These are phyloP conservation scores for Dasyurus viverrinus DNA, from an alignment of 2,113 vertebrate genomes.

Conservation along the genomic window DNA sequence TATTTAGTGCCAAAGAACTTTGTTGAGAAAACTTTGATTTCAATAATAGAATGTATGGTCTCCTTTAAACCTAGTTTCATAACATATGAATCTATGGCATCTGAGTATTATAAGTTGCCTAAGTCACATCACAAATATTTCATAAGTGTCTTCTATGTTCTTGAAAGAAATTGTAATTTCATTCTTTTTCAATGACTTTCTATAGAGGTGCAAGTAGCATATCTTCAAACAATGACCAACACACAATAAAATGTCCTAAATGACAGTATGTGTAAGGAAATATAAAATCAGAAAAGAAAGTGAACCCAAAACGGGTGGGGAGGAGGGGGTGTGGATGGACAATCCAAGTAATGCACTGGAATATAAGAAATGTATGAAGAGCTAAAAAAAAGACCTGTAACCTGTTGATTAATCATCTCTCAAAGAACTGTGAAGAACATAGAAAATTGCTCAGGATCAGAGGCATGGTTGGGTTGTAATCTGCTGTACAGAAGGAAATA, in stretches of 20 bases:
- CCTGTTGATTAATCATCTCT: background rate
- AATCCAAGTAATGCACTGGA: background rate
- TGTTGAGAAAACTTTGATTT: conserved; percentile 43
- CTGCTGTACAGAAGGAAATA: background rate
- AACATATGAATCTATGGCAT: background rate
- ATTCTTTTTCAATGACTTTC: background rate
- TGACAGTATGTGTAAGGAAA: background rate
- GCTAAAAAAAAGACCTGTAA: background rate
- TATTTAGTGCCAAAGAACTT: background rate
- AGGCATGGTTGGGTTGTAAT: background rate
- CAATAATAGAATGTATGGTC: background rate
- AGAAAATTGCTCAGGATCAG: background rate
- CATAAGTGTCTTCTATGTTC: background rate
- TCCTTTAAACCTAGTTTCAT: conserved; percentile 7
- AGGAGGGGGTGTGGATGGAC: background rate
- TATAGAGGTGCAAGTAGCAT: background rate
- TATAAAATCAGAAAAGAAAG: background rate
- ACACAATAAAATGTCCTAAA: background rate
- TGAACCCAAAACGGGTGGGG: background rate
- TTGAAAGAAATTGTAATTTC: background rate
- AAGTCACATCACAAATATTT: conserved; percentile 22
- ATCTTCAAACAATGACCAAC: background rate
- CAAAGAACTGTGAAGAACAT: background rate
- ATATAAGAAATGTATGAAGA: background rate
- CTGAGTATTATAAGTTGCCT: background rate